Conservation (phyloP, 2,797 vertebrate genomes). For the Graptemys geographica region DNA sequence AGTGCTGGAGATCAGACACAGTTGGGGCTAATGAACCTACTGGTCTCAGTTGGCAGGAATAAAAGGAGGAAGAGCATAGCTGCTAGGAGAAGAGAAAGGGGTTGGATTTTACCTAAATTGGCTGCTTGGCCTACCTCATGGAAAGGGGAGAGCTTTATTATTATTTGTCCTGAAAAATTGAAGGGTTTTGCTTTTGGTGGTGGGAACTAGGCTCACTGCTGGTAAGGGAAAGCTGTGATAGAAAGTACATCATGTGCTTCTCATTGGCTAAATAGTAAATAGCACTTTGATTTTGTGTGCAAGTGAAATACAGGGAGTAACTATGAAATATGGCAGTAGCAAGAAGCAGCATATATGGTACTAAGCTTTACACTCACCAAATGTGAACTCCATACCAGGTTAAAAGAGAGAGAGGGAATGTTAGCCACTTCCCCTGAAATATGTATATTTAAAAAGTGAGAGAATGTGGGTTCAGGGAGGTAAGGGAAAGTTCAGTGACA, state of each 20-base stretch:
- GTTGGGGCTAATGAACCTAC: not conserved
- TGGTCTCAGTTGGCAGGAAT: not conserved
- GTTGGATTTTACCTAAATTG: not conserved
- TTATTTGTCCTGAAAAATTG: not conserved
- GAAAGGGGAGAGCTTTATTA: not conserved
- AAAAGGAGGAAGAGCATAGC: constrained; percentile 36
- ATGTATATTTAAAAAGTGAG: constrained; percentile 30
- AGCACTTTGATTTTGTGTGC: not conserved
- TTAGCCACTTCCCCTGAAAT: constrained; percentile 46
- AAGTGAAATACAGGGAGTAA: not conserved
- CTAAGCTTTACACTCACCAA: not conserved
- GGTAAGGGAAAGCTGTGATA: not conserved
- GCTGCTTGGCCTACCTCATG: not conserved
- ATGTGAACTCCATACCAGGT: constrained; percentile 27
- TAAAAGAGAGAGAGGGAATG: constrained; percentile 36
- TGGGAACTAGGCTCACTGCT: not conserved
- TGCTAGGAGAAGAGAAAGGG: not conserved
- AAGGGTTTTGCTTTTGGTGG: not conserved
- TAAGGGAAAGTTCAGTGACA: constrained; percentile 70
- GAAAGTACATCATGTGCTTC: accelerated
- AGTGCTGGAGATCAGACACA: constrained; percentile 49
- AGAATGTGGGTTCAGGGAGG: constrained; percentile 63
- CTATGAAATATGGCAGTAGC: not conserved
- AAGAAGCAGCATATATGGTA: not conserved
- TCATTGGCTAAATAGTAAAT: not conserved